Evolutionary conservation across 1,140 invertebrate species (phyloP), one percentile per base, ranked within the genome.

Genomic region (Aporrectodea caliginosa): DNA sequence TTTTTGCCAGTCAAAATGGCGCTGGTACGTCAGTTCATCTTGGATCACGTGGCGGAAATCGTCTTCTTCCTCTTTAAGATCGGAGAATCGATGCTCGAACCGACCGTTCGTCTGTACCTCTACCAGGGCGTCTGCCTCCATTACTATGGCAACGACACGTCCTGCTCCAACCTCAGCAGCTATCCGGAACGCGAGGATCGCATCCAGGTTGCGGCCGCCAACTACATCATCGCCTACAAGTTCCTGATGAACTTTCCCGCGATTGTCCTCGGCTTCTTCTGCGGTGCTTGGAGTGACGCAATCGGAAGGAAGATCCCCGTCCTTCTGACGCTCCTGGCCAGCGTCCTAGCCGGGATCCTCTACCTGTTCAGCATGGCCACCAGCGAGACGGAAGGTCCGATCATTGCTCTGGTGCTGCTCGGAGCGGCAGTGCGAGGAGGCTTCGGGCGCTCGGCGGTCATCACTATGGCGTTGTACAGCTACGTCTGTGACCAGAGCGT

Each of bases 391-490:
- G 78, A 82, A 12, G 1, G 75, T 78, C 1, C 79, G 33, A 35
- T 73, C 35, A 69, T 81, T 16, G 68, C 76, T 34, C 43, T 87
- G 1, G 83, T 88, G 12, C 75, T 88, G 70, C 73, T 81, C n/a
- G 88, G 86, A 1, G 84, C 86, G 0, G 29, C 80, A 0, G 72
- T 85, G 29, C 83, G 86, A 79, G 88, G 88, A 22, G 74, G 84
- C 2, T 84, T 88, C 73, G 87, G 88, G 0, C 87, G 88, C 78
- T 85, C 85, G 35, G 84, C 87, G 0, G 83, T 88, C 0, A 86
- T 88, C 2, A 87, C 85, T 2, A 88, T 88, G 87, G 87, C 86
- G 0, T 85, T 87, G 1, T 85, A 88, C 80, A 88, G 87, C 73
- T 87, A 87, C 77, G 83, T 85, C 22, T 82, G 84, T 0, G 88